Conservation (phyloP, 2,888 invertebrate species). For the Zonitis immaculata region DNA sequence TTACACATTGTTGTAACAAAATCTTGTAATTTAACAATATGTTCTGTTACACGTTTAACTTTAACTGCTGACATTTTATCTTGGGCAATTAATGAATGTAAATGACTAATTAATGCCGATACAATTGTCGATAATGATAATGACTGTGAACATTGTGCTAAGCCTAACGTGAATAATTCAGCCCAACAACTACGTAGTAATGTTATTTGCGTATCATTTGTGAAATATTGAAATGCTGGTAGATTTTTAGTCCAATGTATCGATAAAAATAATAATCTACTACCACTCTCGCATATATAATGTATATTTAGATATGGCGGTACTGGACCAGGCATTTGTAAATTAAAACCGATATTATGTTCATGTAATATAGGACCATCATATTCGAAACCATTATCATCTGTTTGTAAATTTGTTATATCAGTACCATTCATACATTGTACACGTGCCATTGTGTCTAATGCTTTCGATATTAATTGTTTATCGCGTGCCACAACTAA, state of each 20-base stretch:
- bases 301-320: conserved; percentile 89
- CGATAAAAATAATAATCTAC: conserved; percentile 81
- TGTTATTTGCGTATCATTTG: conserved; percentile 78
- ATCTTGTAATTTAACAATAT: conserved; percentile 78
- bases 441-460: conserved; percentile 62
- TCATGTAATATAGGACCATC: conserved; percentile 65
- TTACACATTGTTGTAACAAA: conserved; percentile 70
- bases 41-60: conserved; percentile 67
- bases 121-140: conserved; percentile 77
- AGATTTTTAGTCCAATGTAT: conserved; percentile 88
- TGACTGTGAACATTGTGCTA: conserved; percentile 79
- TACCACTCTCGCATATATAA: conserved; percentile 93
- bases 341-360: conserved; percentile 66
- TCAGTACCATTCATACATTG: conserved; percentile 45
- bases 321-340: conserved; percentile 73
- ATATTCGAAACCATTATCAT: conserved; percentile 44
- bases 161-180: conserved; percentile 83
- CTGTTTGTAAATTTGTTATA: conserved; percentile 33
- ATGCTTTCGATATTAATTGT: conserved; percentile 58
- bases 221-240: conserved; percentile 74
- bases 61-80: conserved; percentile 74
- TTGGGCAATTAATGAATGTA: conserved; percentile 68
- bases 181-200: conserved; percentile 88
- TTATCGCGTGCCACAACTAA: conserved; percentile 61
- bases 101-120: conserved; percentile 74